phyloP scores from a whole-genome alignment of 2,113 vertebrate species.

The Isurus oxyrinchus region DNA sequence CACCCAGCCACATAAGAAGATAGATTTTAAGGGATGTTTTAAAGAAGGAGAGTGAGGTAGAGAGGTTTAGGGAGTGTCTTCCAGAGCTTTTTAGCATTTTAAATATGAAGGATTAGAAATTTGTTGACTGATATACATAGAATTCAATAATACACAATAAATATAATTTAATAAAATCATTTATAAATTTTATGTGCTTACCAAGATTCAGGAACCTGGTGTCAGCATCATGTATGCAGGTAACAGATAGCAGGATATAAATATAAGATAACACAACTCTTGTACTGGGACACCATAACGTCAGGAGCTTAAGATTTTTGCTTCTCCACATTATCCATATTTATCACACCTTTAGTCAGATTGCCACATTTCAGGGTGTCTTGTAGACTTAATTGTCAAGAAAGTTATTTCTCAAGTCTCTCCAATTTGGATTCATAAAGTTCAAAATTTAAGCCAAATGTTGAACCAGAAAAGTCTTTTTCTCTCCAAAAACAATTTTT shows the following conservation, averaged over 20 bases:
- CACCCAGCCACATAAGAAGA: too few relatives aligned
- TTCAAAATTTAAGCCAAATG: background rate
- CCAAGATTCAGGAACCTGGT: background rate
- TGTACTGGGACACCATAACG: background rate
- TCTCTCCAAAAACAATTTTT: background rate
- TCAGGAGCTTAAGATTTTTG: background rate
- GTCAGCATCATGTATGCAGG: background rate
- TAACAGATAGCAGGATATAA: background rate
- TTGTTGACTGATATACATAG: background rate
- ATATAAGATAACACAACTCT: background rate
- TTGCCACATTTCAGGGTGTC: background rate
- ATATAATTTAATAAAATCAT: background rate
- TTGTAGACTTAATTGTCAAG: background rate
- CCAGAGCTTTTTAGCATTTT: background rate
- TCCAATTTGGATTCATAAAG: background rate
- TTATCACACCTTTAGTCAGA: background rate
- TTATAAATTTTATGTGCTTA: background rate
- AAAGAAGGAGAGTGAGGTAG: too few relatives aligned
- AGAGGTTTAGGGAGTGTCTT: too few relatives aligned
- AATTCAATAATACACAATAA: background rate
- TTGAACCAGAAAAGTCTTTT: background rate
- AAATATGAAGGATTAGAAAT: background rate
- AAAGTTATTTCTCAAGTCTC: background rate
- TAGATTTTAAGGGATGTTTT: too few relatives aligned
- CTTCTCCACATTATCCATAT: background rate